phyloP scores from a whole-genome alignment of 1,140 invertebrate genomes.

The Rhagoletis pomonella region DNA sequence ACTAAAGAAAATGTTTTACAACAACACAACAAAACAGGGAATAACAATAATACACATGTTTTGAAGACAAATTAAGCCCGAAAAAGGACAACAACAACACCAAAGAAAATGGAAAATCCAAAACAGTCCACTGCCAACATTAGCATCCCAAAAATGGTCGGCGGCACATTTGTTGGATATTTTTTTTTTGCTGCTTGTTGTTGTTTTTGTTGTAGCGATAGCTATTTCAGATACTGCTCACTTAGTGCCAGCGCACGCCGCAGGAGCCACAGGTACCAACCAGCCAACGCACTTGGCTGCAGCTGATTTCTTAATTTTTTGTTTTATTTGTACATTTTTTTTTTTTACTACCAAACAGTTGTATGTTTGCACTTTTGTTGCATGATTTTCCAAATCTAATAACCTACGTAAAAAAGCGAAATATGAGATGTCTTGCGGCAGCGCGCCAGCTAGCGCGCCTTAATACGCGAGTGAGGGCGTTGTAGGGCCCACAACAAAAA shows the following conservation, averaged over 20 bases:
- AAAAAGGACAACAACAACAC: slow-evolving; percentile 18
- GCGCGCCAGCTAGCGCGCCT: not conserved
- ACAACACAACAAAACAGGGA: not conserved
- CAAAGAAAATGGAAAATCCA: not conserved
- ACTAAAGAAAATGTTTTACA: not conserved
- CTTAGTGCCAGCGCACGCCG: slow-evolving; percentile 15
- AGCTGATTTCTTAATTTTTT: not conserved
- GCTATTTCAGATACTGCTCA: not conserved
- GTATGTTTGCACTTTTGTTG: not conserved
- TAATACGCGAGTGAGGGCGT: slow-evolving; percentile 20
- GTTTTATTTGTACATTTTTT: not conserved
- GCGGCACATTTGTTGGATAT: not conserved
- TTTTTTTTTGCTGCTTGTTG: not conserved
- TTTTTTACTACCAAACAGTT: not conserved
- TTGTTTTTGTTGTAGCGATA: not conserved
- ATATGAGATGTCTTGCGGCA: not conserved
- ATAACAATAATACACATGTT: not conserved
- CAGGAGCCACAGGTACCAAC: slow-evolving; percentile 48
- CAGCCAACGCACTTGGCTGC: not conserved
- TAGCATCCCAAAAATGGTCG: not conserved
- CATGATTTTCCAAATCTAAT: not conserved
- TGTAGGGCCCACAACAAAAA: not conserved
- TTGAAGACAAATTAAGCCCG: slow-evolving; percentile 11
- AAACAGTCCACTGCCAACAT: not conserved
- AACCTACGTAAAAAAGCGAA: not conserved